Conservation (phyloP, 2,113 vertebrate genomes). For the Platichthys flesus region DNA sequence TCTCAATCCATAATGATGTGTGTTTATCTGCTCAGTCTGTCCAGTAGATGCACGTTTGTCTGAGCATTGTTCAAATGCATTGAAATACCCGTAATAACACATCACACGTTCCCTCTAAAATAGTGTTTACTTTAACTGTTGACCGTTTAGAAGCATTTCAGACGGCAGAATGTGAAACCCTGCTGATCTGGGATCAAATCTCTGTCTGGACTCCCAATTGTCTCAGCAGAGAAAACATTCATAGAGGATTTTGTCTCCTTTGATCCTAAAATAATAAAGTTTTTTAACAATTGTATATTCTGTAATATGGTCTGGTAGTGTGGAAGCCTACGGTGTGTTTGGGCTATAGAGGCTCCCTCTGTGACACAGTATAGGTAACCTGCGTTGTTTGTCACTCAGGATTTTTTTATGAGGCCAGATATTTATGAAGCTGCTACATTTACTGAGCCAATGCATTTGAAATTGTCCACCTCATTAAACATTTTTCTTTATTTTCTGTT, state of each 20-base stretch:
- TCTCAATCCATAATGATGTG: not conserved
- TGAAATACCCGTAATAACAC: not conserved
- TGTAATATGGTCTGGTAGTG: not conserved
- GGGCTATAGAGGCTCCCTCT: not conserved
- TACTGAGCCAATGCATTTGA: not conserved
- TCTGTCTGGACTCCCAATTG: too few relatives aligned
- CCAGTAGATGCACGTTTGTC: not conserved
- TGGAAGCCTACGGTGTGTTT: not conserved
- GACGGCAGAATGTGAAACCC: not conserved
- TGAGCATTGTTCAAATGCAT: not conserved
- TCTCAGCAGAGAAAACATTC: too few relatives aligned
- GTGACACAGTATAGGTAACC: not conserved
- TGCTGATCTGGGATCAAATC: not conserved
- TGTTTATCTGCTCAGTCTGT: conserved; percentile 4
- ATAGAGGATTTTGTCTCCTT: not conserved
- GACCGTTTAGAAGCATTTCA: not conserved
- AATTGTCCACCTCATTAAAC: not conserved
- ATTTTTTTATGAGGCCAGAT: not conserved
- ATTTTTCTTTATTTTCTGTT: not conserved
- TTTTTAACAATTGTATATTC: not conserved
- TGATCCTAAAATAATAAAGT: not conserved
- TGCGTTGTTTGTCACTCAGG: not conserved
- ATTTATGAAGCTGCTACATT: not conserved
- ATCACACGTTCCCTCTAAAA: not conserved
- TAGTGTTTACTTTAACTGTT: not conserved